Evolutionary conservation across 2,113 vertebrate genomes (phyloP), one percentile per base, ranked within the genome.

Genomic region (Ammospiza nelsoni): DNA sequence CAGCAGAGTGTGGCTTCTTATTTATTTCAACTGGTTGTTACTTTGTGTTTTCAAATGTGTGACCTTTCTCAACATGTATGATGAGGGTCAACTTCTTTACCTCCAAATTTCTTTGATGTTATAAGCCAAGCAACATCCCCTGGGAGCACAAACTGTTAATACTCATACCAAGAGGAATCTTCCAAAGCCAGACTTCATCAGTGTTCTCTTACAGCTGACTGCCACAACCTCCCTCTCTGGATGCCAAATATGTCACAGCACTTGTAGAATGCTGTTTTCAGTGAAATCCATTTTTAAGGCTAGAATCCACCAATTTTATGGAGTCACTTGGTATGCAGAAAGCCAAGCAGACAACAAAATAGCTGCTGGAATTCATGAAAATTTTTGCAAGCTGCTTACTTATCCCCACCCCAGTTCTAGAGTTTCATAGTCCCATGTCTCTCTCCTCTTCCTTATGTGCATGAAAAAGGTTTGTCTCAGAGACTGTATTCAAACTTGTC

Each of bases 161-260:
- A 11, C 21, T 83, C 20, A 23, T 22, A 37, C 37, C 27, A 25
- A 76, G 39, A 55, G 24, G 59, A 93, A 58, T 48, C 35, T 78
- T n/a, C 63, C 55, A 37, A 72, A 57, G 72, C 49, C 3, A 4
- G 57, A 51, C 62, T 71, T 78, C 15, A 29, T 29, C 66, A 65
- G 73, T 35, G 39, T 35, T 93, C 17, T 72, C 24, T 77, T 7
- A 22, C 20, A 71, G 65, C 31, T 9, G 44, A 75, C 62, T 88
- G 57, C 77, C 44, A 74, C 57, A 67, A 12, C 31, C 51, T 84
- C 80, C 28, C 35, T 71, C 35, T 67, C 81, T 61, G 55, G 31
- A 61, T 87, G 77, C 76, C 90, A 90, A 75, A 51, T 66, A 84
- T 28, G 65, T 89, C 48, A 77, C 87, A 91, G 82, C 81, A 52